These are phyloP conservation scores for Chaenogobius annularis DNA, from an alignment of 2,113 vertebrate species.

Conservation along the genomic window DNA sequence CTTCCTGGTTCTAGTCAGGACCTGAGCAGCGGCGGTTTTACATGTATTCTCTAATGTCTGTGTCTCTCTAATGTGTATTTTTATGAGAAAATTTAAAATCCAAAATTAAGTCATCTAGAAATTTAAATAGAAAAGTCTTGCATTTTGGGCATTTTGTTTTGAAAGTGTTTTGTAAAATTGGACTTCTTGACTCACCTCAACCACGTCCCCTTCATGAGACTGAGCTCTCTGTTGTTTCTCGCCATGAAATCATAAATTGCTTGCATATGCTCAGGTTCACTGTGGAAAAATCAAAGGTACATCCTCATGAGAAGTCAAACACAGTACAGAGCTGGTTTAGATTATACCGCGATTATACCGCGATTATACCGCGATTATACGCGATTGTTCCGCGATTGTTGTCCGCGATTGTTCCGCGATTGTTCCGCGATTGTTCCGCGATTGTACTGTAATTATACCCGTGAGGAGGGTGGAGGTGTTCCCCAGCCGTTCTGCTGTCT, in stretches of 20 bases:
- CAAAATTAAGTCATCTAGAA: no score
- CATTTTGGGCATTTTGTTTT: not conserved
- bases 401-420: no score
- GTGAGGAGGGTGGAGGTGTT: slow-evolving; percentile 19
- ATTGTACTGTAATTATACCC: not conserved
- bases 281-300: slow-evolving; percentile 19
- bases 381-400: no score
- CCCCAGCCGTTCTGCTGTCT: not conserved
- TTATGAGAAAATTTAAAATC: no score
- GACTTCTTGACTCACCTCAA: slow-evolving; percentile 79
- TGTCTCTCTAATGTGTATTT: no score
- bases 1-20: no score
- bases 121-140: no score
- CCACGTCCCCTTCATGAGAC: slow-evolving; percentile 78
- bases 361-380: no score
- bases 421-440: no score
- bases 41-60: no score
- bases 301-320: not conserved
- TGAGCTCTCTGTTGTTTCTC: slow-evolving; percentile 85
- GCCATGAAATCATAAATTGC: slow-evolving; percentile 83
- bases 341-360: no score
- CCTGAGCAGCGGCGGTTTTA: no score
- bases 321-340: not conserved
- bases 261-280: slow-evolving; percentile 55
- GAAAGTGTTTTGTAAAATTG: not conserved